These are phyloP conservation scores for Benthochromis sp. DNA, from an alignment of 2,113 vertebrate species.

Conservation along the genomic window DNA sequence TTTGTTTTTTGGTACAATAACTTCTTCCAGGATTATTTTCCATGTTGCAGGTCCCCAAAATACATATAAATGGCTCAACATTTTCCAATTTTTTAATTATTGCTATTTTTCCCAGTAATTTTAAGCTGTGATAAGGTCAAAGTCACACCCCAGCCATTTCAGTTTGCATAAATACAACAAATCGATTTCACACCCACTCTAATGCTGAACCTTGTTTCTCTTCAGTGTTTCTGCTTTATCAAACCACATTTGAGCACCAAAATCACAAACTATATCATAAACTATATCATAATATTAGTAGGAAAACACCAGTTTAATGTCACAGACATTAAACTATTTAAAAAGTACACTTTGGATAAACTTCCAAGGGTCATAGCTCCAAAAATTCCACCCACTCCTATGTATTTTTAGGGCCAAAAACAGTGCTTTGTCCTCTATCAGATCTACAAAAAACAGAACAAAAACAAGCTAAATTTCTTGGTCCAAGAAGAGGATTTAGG, in stretches of 20 bases:
- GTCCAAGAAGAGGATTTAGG: not conserved
- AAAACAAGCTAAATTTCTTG: not conserved
- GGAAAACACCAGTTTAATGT: not conserved
- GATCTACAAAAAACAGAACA: not conserved
- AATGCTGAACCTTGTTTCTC: not conserved
- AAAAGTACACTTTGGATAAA: not conserved
- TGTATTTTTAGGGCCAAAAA: not conserved
- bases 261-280: not conserved
- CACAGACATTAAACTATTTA: not conserved
- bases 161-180: not conserved
- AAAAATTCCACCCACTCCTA: not conserved
- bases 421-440: not conserved
- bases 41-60: not conserved
- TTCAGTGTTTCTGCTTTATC: not conserved
- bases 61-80: not conserved
- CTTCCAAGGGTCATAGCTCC: not conserved
- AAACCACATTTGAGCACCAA: not conserved
- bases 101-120: not conserved
- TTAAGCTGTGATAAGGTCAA: not conserved
- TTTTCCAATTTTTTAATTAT: not conserved
- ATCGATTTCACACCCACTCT: not conserved
- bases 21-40: not conserved
- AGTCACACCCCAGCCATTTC: not conserved
- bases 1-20: not conserved
- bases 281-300: not conserved